A percentile compares a stretch with the other conserved stretches of the same genome.
Conservation (phyloP, 2,888 invertebrate species). For the Dascillus cervinus region DNA sequence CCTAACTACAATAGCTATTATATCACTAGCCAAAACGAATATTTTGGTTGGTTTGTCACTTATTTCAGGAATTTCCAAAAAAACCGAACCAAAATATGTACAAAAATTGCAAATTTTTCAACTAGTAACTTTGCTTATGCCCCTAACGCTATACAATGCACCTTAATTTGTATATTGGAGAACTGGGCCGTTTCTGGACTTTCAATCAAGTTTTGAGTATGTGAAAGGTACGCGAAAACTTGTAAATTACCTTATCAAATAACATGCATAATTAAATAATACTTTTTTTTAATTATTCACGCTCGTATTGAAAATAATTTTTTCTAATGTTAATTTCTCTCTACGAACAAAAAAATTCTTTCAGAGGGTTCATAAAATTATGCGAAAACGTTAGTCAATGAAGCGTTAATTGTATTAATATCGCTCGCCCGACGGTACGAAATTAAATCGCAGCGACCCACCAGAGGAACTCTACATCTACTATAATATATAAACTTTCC, state of each 20-base stretch:
- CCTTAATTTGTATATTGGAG: conserved; percentile 22
- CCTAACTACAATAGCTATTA: conserved; percentile 30
- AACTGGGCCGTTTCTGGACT: conserved; percentile 24
- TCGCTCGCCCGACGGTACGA: neutral
- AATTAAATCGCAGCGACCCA: conserved; percentile 4
- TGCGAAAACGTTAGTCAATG: conserved; percentile 8
- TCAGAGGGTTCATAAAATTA: conserved; percentile 30
- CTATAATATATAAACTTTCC: conserved; percentile 26
- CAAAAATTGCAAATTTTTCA: no score
- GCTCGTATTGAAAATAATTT: conserved; percentile 36
- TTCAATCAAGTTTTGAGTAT: conserved; percentile 11
- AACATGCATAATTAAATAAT: conserved; percentile 30
- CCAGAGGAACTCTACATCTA: conserved; percentile 3
- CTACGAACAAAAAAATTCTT: conserved; percentile 19
- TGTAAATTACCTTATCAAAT: conserved; percentile 29
- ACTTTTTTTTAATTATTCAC: conserved; percentile 23
- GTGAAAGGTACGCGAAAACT: conserved; percentile 25
- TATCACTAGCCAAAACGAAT: conserved; percentile 39
- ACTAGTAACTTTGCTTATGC: conserved; percentile 22
- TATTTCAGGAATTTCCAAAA: no score
- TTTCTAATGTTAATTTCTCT: conserved; percentile 24
- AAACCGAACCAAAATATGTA: conserved; percentile 18
- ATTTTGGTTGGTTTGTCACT: no score
- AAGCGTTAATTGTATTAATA: neutral
- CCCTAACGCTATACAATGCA: conserved; percentile 25